phyloP scores from a whole-genome alignment of 2,888 invertebrate species.

The Drosophila nr. fundita region DNA sequence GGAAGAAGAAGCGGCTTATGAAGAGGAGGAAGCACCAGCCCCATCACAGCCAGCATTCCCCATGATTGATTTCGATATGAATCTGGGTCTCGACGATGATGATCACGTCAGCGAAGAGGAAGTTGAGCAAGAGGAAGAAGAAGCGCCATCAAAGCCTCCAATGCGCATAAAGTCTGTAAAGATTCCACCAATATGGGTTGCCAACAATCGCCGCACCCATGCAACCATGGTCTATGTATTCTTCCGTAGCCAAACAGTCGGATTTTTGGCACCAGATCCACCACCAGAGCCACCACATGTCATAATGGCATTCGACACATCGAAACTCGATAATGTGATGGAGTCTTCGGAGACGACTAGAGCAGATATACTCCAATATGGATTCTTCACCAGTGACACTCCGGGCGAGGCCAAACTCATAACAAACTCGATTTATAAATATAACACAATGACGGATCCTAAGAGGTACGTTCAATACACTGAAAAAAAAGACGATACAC shows the following conservation, averaged over 20 bases:
- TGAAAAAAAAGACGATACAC: background rate
- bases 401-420: slow-evolving; percentile 87
- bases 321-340: slow-evolving; percentile 88
- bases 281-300: slow-evolving; percentile 88
- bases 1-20: slow-evolving; percentile 67
- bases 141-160: slow-evolving; percentile 50
- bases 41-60: slow-evolving; percentile 25
- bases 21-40: slow-evolving; percentile 60
- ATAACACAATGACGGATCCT: slow-evolving; percentile 80
- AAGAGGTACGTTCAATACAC: slow-evolving; percentile 29
- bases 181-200: slow-evolving; percentile 87
- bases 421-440: slow-evolving; percentile 88
- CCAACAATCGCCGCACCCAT: slow-evolving; percentile 86
- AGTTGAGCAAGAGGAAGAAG: slow-evolving; percentile 55
- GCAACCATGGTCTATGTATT: slow-evolving; percentile 87
- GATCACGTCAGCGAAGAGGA: slow-evolving; percentile 39
- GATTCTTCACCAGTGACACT: slow-evolving; percentile 89
- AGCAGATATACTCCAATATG: slow-evolving; percentile 88
- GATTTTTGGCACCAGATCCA: slow-evolving; percentile 87
- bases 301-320: slow-evolving; percentile 89
- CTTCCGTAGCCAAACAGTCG: slow-evolving; percentile 84
- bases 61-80: slow-evolving; percentile 41
- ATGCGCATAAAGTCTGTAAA: slow-evolving; percentile 72
- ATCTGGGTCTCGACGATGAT: slow-evolving; percentile 50
- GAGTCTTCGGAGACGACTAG: slow-evolving; percentile 85